These are phyloP conservation scores for Leuctra nigra DNA, from an alignment of 2,888 invertebrate genomes.

Conservation along the genomic window DNA sequence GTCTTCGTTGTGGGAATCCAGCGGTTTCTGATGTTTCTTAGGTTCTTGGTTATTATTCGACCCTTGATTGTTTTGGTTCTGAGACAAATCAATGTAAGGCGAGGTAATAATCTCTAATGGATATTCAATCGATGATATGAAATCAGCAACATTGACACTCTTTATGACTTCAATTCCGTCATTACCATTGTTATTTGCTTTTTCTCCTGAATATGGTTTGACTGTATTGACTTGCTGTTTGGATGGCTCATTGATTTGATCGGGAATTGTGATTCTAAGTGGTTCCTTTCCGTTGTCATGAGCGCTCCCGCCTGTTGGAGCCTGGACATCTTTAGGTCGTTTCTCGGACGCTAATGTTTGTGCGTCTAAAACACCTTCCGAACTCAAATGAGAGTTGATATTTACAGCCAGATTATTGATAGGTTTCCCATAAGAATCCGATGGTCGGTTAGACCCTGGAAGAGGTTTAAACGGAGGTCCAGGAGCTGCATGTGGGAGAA, in stretches of 20 bases:
- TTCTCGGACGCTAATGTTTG: background rate
- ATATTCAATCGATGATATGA: conserved; percentile 62
- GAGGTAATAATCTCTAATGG: conserved; percentile 65
- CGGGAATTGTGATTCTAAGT: background rate
- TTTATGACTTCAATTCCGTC: conserved; percentile 49
- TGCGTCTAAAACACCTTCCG: background rate
- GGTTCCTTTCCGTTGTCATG: background rate
- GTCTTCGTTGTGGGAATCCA: background rate
- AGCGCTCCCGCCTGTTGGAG: background rate
- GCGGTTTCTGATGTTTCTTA: background rate
- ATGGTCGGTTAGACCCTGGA: background rate
- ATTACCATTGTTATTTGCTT: background rate
- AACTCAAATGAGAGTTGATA: background rate
- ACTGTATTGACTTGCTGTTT: background rate
- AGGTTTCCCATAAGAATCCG: conserved; percentile 28
- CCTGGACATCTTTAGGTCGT: background rate
- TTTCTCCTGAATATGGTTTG: background rate
- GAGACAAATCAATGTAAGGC: conserved; percentile 53
- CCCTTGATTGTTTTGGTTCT: conserved; percentile 32
- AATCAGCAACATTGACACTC: conserved; percentile 61
- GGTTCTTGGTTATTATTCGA: conserved; percentile 10
- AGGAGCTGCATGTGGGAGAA: conserved; percentile 16
- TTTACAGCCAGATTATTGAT: conserved; percentile 3
- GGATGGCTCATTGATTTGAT: background rate
- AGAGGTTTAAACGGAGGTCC: conserved; percentile 20